Evolutionary conservation across 2,113 vertebrate species (phyloP).

Genomic region (Ramphastos sulfuratus): DNA sequence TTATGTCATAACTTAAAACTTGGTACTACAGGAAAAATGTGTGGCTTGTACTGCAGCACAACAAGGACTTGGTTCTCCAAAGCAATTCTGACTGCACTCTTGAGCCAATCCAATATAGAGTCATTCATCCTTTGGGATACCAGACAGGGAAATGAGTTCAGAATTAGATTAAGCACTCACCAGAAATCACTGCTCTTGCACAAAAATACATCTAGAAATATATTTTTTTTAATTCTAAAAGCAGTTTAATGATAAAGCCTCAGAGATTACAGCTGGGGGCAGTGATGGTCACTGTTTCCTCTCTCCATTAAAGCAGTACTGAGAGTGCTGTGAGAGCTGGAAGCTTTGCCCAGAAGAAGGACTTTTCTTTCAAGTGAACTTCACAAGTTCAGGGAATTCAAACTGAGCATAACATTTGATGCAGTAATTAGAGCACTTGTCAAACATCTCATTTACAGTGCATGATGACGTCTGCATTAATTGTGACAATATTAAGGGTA

Average conservation of each 20-base stretch:
- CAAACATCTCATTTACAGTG: conserved; percentile 30
- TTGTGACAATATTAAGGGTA: neutral
- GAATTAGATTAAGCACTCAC: neutral
- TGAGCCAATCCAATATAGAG: neutral
- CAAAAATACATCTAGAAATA: neutral
- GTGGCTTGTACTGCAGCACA: neutral
- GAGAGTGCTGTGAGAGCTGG: neutral
- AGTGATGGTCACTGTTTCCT: neutral
- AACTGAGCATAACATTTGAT: conserved; percentile 2
- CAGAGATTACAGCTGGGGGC: neutral
- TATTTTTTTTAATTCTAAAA: neutral
- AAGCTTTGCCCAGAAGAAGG: conserved; percentile 29
- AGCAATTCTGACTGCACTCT: neutral
- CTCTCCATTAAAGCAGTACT: neutral
- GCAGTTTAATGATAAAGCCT: neutral
- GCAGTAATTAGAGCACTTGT: conserved; percentile 42
- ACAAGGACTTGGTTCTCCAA: neutral
- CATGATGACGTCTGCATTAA: conserved; percentile 28
- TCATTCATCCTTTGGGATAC: neutral
- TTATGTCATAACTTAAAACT: neutral
- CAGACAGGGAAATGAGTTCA: neutral
- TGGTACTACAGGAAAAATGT: neutral
- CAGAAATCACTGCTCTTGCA: neutral
- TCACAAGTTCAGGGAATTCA: conserved; percentile 9
- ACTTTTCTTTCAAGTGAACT: conserved; percentile 10